Percentiles rank a stretch among this genome's conserved stretches.
phyloP scores from a whole-genome alignment of 2,113 vertebrate genomes.

The Ceyx cyanopectus region DNA sequence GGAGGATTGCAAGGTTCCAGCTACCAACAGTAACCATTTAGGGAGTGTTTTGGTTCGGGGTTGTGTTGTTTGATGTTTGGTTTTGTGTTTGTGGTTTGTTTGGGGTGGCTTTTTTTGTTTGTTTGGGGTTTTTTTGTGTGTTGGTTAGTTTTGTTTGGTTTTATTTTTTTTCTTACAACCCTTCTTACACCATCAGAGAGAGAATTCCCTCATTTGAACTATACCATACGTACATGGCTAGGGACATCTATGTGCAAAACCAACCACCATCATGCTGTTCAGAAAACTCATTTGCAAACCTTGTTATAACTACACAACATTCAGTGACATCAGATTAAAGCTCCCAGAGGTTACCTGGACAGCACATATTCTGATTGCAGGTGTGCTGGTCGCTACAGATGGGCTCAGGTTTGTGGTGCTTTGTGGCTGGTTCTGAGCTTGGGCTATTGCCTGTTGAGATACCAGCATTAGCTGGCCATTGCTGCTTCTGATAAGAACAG shows the following conservation, averaged over 20 bases:
- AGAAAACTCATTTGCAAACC: neutral
- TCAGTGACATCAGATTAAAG: accelerated
- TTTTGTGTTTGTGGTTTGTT: too few relatives aligned
- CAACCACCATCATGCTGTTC: neutral
- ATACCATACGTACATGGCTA: neutral
- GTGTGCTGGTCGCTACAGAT: slow-evolving; percentile 32
- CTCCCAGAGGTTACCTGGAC: slow-evolving; percentile 77
- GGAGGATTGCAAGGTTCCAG: neutral
- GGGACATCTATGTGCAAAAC: neutral
- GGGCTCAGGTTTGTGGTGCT: slow-evolving; percentile 69
- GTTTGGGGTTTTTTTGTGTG: too few relatives aligned
- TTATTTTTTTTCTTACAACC: neutral
- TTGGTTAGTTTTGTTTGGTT: too few relatives aligned
- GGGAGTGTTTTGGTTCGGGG: neutral
- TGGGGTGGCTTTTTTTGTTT: too few relatives aligned
- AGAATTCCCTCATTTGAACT: neutral
- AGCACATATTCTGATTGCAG: slow-evolving; percentile 75
- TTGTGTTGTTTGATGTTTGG: neutral
- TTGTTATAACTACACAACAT: neutral
- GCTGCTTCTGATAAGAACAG: slow-evolving; percentile 92
- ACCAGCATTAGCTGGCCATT: slow-evolving; percentile 94
- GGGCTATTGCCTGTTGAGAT: slow-evolving; percentile 89
- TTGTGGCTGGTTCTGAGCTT: slow-evolving; percentile 74
- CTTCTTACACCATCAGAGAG: neutral
- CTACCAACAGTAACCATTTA: neutral